Percentiles rank a stretch among this genome's conserved stretches.
These are phyloP conservation scores for Drosophila imparisetae DNA, from an alignment of 2,888 invertebrate genomes.

Conservation along the genomic window DNA sequence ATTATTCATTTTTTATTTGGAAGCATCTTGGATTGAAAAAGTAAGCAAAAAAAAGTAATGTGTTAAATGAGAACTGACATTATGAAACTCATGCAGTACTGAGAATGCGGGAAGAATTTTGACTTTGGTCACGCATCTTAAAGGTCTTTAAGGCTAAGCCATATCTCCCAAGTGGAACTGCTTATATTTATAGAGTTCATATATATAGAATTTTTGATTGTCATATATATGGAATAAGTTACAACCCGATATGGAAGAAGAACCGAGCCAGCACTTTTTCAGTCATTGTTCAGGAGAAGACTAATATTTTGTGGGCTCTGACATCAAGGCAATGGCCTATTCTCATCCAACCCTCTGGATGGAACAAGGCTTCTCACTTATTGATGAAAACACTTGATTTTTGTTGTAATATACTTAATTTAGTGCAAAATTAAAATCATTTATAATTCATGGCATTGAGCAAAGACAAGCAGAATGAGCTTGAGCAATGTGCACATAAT, in stretches of 20 bases:
- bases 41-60: not conserved
- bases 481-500: slow-evolving; percentile 40
- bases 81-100: not conserved
- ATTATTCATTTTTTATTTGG: not conserved
- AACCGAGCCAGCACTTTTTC: not conserved
- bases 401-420: slow-evolving; percentile 20
- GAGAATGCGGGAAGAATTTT: too few relatives aligned
- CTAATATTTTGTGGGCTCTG: not conserved
- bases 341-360: not conserved
- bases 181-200: not conserved
- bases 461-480: slow-evolving; percentile 16
- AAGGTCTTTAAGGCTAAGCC: too few relatives aligned
- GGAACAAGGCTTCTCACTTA: not conserved
- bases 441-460: slow-evolving; percentile 37
- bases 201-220: not conserved
- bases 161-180: not conserved
- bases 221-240: too few relatives aligned
- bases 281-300: not conserved
- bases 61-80: not conserved
- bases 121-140: too few relatives aligned
- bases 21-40: not conserved
- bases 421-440: slow-evolving; percentile 23
- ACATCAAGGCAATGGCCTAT: not conserved
- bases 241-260: not conserved
- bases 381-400: not conserved